Percentiles rank a stretch among this genome's conserved stretches.
phyloP scores from a whole-genome alignment of 2,888 invertebrate genomes.

The Belgica antarctica region DNA sequence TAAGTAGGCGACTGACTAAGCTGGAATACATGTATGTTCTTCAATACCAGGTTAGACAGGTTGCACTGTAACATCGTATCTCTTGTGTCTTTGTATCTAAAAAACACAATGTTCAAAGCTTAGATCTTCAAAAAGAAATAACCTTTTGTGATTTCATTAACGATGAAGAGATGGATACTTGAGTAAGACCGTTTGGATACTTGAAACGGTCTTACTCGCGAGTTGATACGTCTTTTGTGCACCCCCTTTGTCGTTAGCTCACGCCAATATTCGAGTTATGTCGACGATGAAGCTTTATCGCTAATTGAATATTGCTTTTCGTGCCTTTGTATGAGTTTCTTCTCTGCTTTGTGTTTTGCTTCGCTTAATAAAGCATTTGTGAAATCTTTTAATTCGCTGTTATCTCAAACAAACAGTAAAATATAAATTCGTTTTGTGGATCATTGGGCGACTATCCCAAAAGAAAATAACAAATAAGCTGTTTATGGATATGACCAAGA shows the following conservation, averaged over 20 bases:
- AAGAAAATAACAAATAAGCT: neutral
- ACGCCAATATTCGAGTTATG: conserved; percentile 22
- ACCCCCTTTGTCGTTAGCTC: neutral
- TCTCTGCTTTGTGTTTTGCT: conserved; percentile 17
- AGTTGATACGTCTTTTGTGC: no score
- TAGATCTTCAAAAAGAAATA: no score
- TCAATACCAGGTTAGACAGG: no score
- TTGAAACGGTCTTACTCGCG: no score
- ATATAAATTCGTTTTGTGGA: conserved; percentile 18
- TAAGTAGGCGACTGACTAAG: no score
- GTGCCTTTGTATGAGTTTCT: conserved; percentile 32
- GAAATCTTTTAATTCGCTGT: conserved; percentile 13
- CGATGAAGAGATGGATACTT: neutral
- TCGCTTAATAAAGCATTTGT: neutral
- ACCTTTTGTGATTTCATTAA: no score
- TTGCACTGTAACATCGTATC: no score
- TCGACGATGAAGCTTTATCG: conserved; percentile 9
- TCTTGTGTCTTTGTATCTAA: no score
- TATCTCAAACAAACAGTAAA: conserved; percentile 35
- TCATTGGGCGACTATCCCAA: neutral
- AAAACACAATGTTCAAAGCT: no score
- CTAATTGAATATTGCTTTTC: conserved; percentile 38
- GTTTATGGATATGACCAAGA: neutral
- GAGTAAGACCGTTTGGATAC: no score
- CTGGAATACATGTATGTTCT: no score